phyloP scores from a whole-genome alignment of 2,113 vertebrate genomes.

The Toxostoma redivivum region DNA sequence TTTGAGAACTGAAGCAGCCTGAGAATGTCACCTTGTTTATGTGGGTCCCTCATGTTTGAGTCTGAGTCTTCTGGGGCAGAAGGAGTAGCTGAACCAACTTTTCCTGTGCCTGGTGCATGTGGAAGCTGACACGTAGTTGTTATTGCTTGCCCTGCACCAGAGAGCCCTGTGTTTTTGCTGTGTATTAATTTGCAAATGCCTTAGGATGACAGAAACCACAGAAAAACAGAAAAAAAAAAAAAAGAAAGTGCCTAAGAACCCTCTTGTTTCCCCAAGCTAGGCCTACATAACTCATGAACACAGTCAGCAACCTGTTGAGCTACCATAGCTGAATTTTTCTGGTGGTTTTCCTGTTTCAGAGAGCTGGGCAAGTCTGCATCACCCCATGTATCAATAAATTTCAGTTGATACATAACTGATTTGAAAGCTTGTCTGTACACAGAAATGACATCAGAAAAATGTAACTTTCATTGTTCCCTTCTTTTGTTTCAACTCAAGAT shows the following conservation, averaged over 20 bases:
- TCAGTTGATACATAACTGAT: neutral
- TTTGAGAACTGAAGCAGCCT: neutral
- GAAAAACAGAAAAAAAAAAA: neutral
- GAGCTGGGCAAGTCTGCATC: neutral
- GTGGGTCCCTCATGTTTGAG: neutral
- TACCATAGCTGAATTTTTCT: neutral
- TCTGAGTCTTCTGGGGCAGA: neutral
- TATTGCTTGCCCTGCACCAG: neutral
- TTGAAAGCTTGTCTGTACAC: neutral
- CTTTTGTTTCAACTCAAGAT: neutral
- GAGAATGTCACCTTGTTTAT: neutral
- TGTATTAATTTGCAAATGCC: neutral
- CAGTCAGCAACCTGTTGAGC: neutral
- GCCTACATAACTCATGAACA: accelerated
- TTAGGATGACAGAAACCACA: neutral
- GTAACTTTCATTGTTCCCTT: neutral
- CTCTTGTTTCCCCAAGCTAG: neutral
- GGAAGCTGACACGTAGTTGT: neutral
- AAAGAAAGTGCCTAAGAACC: neutral
- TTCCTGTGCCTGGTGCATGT: accelerated
- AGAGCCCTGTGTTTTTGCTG: neutral
- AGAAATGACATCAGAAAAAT: neutral
- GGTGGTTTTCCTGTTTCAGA: neutral
- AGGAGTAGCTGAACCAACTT: neutral
- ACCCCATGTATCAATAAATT: neutral